Conservation (phyloP, 2,797 vertebrate species). For the Lindbergichthys nudifrons region DNA sequence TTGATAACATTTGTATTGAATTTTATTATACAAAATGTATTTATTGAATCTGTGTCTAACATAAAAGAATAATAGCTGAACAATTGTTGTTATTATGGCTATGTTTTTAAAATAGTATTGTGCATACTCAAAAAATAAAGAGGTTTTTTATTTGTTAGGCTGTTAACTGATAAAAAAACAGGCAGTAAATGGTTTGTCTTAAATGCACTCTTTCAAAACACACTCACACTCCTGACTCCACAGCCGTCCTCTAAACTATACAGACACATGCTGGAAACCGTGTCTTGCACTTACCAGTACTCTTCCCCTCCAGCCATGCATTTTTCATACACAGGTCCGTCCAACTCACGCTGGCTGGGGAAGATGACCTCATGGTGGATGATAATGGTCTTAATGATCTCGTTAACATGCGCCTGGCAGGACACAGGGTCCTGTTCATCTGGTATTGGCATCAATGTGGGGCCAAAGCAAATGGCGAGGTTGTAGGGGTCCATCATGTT, state of each 20-base stretch:
- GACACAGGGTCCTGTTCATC: slow-evolving; percentile 96
- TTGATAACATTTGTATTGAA: too few species aligned
- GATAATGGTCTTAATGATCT: slow-evolving; percentile 98
- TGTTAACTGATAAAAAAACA: not conserved
- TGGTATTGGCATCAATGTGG: slow-evolving; percentile 97
- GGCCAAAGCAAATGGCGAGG: slow-evolving; percentile 98
- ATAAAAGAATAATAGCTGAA: too few species aligned
- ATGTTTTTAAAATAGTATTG: not conserved
- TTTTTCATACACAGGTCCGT: slow-evolving; percentile 97
- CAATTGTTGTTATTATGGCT: not conserved
- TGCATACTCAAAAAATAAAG: not conserved
- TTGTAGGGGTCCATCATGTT: slow-evolving; percentile 99
- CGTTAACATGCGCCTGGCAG: slow-evolving; percentile 98
- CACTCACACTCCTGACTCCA: not conserved
- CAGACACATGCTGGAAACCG: slow-evolving; percentile 4
- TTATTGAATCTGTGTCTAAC: too few species aligned
- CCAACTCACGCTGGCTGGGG: slow-evolving; percentile 91
- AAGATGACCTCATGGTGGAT: slow-evolving; percentile 96
- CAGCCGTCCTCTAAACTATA: not conserved
- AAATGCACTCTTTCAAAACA: not conserved
- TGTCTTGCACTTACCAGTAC: slow-evolving; percentile 90
- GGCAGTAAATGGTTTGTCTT: not conserved
- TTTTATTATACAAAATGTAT: too few species aligned
- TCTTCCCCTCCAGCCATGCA: slow-evolving; percentile 99
- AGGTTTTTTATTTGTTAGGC: not conserved